phyloP scores from a whole-genome alignment of 1,140 invertebrate genomes.

The Octopus sinensis region DNA sequence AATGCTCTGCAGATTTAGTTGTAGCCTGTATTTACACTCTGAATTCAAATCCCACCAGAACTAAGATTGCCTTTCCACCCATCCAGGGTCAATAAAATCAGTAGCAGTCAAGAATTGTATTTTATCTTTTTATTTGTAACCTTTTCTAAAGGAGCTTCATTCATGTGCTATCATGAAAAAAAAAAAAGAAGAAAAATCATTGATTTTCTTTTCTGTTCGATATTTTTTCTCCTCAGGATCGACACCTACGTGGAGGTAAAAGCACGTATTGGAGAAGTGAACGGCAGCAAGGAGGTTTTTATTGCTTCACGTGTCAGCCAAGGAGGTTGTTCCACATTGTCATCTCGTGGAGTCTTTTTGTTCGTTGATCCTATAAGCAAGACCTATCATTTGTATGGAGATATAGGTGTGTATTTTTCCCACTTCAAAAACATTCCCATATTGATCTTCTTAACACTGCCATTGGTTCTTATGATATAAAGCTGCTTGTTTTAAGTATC shows the following conservation, averaged over 20 bases:
- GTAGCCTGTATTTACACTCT: too few species aligned
- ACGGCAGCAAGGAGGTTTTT: conserved; percentile 45
- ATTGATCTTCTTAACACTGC: neutral
- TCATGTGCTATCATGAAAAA: too few species aligned
- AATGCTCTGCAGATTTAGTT: too few species aligned
- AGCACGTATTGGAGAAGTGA: conserved; percentile 32
- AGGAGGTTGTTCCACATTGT: conserved; percentile 32
- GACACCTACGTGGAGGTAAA: conserved; percentile 42
- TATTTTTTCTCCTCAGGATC: conserved; percentile 28
- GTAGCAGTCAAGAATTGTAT: too few species aligned
- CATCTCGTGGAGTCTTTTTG: conserved; percentile 41
- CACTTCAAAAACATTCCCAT: neutral
- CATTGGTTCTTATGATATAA: neutral
- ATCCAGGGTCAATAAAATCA: too few species aligned
- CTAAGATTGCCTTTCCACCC: too few species aligned
- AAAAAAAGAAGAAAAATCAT: too few species aligned
- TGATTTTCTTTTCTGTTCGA: too few species aligned
- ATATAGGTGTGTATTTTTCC: conserved; percentile 34
- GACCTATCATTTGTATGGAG: conserved; percentile 34
- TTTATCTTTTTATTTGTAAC: too few species aligned
- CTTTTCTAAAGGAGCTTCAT: too few species aligned
- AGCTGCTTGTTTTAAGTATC: neutral
- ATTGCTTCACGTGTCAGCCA: conserved; percentile 38
- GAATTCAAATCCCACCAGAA: too few species aligned
- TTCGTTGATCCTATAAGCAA: conserved; percentile 34